phyloP scores from a whole-genome alignment of 2,797 vertebrate species.

The Rhincodon typus region DNA sequence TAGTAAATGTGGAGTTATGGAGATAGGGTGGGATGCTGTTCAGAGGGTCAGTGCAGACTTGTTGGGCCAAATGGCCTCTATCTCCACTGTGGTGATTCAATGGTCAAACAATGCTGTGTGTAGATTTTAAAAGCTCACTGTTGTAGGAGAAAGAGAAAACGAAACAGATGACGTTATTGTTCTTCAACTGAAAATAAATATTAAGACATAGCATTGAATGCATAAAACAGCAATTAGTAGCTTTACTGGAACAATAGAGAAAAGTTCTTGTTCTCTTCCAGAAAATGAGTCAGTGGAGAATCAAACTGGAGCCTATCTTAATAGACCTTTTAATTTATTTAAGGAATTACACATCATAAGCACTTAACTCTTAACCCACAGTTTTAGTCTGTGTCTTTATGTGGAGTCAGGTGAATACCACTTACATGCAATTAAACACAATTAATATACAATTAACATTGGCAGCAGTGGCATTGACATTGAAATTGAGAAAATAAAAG shows the following conservation, averaged over 20 bases:
- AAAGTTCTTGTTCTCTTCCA: neutral
- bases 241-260: neutral
- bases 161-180: neutral
- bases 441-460: neutral
- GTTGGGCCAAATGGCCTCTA: too few species aligned
- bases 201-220: neutral
- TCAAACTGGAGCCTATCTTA: neutral
- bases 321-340: neutral
- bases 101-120: neutral
- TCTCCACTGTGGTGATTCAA: too few species aligned
- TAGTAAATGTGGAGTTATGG: too few species aligned
- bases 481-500: neutral
- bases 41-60: too few species aligned
- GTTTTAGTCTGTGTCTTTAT: neutral
- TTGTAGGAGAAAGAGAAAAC: neutral
- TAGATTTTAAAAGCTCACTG: neutral
- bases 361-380: neutral
- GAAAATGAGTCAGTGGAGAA: neutral
- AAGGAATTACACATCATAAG: neutral
- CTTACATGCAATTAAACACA: neutral
- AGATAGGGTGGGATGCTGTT: too few species aligned
- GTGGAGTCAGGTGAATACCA: neutral
- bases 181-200: neutral
- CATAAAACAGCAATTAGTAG: neutral
- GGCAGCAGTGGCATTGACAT: too few species aligned